phyloP scores from a whole-genome alignment of 2,888 invertebrate species.

The Eucera pruinosa region DNA sequence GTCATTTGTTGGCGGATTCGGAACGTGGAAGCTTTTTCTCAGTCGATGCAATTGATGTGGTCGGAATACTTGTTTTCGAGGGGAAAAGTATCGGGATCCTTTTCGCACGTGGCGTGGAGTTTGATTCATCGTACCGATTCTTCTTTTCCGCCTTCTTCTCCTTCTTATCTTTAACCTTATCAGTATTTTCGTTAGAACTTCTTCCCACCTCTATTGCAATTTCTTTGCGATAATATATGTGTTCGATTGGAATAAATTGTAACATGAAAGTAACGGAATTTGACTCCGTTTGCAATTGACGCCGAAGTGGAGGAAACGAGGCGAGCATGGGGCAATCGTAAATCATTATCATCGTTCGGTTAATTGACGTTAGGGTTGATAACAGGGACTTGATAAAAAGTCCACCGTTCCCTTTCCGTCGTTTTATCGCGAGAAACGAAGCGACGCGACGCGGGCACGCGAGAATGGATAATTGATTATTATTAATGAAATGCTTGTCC shows the following conservation, averaged over 20 bases:
- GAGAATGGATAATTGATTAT: slow-evolving; percentile 60
- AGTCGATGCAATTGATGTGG: slow-evolving; percentile 16
- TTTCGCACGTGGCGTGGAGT: neutral
- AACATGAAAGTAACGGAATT: neutral
- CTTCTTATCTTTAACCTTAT: too few species aligned
- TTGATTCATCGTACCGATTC: neutral
- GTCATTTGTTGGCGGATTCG: slow-evolving; percentile 10
- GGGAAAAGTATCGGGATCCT: neutral
- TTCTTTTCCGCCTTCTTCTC: neutral
- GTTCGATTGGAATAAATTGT: neutral
- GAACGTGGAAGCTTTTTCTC: slow-evolving; percentile 13
- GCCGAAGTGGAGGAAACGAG: neutral
- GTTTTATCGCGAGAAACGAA: slow-evolving; percentile 25
- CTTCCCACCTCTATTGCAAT: too few species aligned
- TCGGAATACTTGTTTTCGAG: neutral
- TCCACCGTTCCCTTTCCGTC: neutral
- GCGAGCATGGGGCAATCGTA: slow-evolving; percentile 26
- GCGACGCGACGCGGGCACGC: slow-evolving; percentile 34
- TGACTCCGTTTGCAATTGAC: slow-evolving; percentile 11
- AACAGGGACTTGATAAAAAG: slow-evolving; percentile 34
- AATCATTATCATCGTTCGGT: slow-evolving; percentile 58
- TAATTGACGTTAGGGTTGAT: slow-evolving; percentile 57
- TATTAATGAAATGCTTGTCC: slow-evolving; percentile 63
- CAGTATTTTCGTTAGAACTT: too few species aligned
- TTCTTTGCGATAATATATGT: too few species aligned